Evolutionary conservation across 2,797 vertebrate genomes (phyloP).

Genomic region (Chiroxiphia lanceolata): DNA sequence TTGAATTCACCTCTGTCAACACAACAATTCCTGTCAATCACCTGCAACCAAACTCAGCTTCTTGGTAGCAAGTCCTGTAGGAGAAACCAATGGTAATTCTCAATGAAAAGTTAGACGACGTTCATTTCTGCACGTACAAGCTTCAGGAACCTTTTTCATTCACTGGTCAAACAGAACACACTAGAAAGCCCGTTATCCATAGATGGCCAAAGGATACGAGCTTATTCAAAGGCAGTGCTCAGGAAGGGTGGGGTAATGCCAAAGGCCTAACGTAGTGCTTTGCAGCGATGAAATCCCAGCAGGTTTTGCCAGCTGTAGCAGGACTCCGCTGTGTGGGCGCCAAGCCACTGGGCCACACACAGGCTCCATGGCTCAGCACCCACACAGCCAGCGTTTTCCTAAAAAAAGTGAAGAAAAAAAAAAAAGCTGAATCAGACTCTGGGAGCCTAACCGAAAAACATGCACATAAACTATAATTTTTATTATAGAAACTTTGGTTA

Average conservation of each 20-base stretch:
- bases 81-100: not conserved
- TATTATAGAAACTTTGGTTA: constrained; percentile 9
- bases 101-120: not conserved
- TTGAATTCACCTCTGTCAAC: not conserved
- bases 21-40: not conserved
- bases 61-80: not conserved
- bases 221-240: constrained; percentile 26
- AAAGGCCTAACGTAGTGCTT: not conserved
- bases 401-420: not conserved
- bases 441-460: constrained; percentile 31
- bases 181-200: not conserved
- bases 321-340: not conserved
- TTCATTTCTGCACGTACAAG: constrained; percentile 11
- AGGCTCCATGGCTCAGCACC: constrained; percentile 43
- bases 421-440: constrained; percentile 55
- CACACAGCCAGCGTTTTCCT: not conserved
- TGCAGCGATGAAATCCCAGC: constrained; percentile 16
- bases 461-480: constrained; percentile 6
- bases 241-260: constrained; percentile 13
- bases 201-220: not conserved
- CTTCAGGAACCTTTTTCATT: constrained; percentile 25
- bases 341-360: constrained; percentile 36
- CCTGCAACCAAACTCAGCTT: not conserved
- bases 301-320: constrained; percentile 33
- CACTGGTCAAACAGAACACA: not conserved